Conservation (phyloP, 2,888 invertebrate genomes). For the Magallana nippona region DNA sequence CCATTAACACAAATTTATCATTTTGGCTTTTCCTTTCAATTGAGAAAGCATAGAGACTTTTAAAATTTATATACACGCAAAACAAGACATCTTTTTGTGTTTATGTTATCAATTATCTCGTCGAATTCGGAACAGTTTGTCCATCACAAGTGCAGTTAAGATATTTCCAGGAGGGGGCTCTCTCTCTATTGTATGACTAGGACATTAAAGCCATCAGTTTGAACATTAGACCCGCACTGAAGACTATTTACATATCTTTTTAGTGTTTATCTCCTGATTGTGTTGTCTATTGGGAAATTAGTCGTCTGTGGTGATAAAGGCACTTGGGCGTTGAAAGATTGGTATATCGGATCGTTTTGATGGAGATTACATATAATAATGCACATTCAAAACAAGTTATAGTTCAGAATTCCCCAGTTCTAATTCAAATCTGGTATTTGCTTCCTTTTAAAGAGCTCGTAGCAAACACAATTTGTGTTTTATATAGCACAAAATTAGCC, state of each 20-base stretch:
- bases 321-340: background rate
- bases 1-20: slow-evolving; percentile 29
- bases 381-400: background rate
- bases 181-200: background rate
- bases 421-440: too few species aligned
- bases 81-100: slow-evolving; percentile 12
- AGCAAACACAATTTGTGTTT: too few species aligned
- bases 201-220: background rate
- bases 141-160: background rate
- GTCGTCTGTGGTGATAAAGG: background rate
- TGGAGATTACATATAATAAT: background rate
- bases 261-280: background rate
- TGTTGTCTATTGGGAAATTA: slow-evolving; percentile 8
- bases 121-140: background rate
- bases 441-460: too few species aligned
- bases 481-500: too few species aligned
- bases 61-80: background rate
- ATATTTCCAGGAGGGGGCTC: background rate
- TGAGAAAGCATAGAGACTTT: background rate
- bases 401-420: too few species aligned
- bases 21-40: background rate
- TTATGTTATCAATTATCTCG: slow-evolving; percentile 4
- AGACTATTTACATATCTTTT: slow-evolving; percentile 26
- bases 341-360: background rate
- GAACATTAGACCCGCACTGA: background rate